Conservation (phyloP, 2,888 invertebrate genomes). For the Coelogynopora nodosa region DNA sequence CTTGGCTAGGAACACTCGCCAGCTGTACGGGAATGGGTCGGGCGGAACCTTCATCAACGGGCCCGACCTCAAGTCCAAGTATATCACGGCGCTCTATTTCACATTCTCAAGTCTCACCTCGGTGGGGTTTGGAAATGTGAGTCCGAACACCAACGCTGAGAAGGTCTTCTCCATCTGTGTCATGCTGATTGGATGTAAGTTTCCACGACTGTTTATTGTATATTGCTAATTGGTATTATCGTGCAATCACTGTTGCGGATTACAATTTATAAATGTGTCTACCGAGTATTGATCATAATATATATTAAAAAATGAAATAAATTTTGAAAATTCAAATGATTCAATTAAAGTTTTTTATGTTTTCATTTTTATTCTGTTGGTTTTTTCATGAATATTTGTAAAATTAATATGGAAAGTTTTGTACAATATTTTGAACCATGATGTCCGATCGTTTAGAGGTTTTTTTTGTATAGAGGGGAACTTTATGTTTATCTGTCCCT, state of each 20-base stretch:
- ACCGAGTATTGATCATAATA: too few species aligned
- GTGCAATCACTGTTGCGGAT: too few species aligned
- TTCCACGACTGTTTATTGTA: not conserved
- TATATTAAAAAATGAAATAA: not conserved
- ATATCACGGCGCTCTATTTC: constrained; percentile 95
- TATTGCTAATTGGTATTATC: too few species aligned
- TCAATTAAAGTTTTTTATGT: not conserved
- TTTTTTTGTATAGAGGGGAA: too few species aligned
- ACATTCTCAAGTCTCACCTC: constrained; percentile 99
- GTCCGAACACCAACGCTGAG: constrained; percentile 84
- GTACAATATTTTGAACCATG: too few species aligned
- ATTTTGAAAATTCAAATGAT: not conserved
- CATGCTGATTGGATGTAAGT: constrained; percentile 91
- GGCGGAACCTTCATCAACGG: constrained; percentile 64
- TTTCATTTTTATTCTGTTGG: too few species aligned
- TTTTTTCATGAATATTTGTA: too few species aligned
- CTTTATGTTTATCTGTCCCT: too few species aligned
- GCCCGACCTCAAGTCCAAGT: constrained; percentile 66
- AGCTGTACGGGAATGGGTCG: constrained; percentile 72
- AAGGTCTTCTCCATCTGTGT: constrained; percentile 99
- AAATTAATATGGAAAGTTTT: too few species aligned
- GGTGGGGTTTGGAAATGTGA: constrained; percentile 98
- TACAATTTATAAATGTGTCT: too few species aligned
- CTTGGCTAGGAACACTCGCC: constrained; percentile 78
- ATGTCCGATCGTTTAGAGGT: too few species aligned